Conservation (phyloP, 2,113 vertebrate genomes). For the Sialia sialis region DNA sequence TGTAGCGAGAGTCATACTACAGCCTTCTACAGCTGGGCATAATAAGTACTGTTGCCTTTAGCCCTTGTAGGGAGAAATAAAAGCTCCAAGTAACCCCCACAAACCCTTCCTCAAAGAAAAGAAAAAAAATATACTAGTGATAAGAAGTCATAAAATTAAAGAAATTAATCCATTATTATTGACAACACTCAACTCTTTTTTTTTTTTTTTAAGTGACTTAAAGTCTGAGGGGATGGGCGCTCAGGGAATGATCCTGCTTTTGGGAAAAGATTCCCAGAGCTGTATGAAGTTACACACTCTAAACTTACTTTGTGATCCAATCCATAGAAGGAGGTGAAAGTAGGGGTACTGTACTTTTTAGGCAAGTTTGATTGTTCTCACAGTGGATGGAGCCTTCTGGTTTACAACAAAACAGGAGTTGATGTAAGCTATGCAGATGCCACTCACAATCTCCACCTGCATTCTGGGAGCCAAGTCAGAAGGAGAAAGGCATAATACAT, state of each 20-base stretch:
- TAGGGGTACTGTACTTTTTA: not conserved
- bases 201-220: not conserved
- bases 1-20: not conserved
- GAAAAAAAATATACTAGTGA: not conserved
- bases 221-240: not conserved
- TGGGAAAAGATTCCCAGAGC: not conserved
- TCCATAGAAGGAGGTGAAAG: not conserved
- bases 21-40: not conserved
- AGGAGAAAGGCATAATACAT: not conserved
- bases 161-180: not conserved
- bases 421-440: rapidly evolving
- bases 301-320: not conserved
- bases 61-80: not conserved
- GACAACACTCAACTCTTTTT: not conserved
- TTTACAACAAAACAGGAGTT: not conserved
- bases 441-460: not conserved
- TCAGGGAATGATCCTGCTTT: not conserved
- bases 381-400: not conserved
- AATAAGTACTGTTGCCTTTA: not conserved
- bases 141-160: not conserved
- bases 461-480: not conserved
- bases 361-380: not conserved
- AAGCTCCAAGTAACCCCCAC: not conserved
- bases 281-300: not conserved
- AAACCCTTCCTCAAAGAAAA: not conserved